Evolutionary conservation across 2,797 vertebrate genomes (phyloP), one percentile per base, ranked within the genome.

Genomic region (Brotula barbata): DNA sequence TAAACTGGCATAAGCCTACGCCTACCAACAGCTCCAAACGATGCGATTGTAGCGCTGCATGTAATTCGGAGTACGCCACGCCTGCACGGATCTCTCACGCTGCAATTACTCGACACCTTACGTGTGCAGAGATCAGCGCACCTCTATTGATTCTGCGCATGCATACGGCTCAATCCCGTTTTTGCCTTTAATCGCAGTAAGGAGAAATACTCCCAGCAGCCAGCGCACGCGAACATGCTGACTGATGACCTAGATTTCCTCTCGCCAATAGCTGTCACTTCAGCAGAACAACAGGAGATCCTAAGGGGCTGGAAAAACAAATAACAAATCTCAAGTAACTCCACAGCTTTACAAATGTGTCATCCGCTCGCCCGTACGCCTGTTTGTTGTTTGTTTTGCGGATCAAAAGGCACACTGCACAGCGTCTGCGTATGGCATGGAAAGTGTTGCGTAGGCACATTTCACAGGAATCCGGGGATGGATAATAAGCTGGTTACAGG

Each of bases 191-290:
- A n/a, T n/a, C n/a, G n/a, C n/a, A n/a, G n/a, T n/a, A n/a, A n/a
- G n/a, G n/a, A n/a, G n/a, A n/a, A n/a, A n/a, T n/a, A n/a, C n/a
- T n/a, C n/a, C n/a, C n/a, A n/a, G n/a, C n/a, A n/a, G n/a, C n/a
- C n/a, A n/a, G n/a, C n/a, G n/a, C n/a, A n/a, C n/a, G n/a, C n/a
- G n/a, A n/a, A n/a, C n/a, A n/a, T n/a, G n/a, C n/a, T n/a, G n/a
- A 49, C 45, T 0, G 22, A 49, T 50, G 71, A 69, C 77, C 80
- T 68, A 72, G 68, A 81, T 85, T 61, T 75, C 34, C 60, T 63
- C 59, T 46, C 55, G 34, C 45, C 65, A 25, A 37, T 58, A 25
- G 34, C 71, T 55, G 71, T 82, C 75, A 58, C 40, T 68, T 40
- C 50, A 36, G 42, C 43, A 67, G 36, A 80, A 57, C 55, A 61